phyloP scores from a whole-genome alignment of 2,797 vertebrate species.

The Psittacula echo region DNA sequence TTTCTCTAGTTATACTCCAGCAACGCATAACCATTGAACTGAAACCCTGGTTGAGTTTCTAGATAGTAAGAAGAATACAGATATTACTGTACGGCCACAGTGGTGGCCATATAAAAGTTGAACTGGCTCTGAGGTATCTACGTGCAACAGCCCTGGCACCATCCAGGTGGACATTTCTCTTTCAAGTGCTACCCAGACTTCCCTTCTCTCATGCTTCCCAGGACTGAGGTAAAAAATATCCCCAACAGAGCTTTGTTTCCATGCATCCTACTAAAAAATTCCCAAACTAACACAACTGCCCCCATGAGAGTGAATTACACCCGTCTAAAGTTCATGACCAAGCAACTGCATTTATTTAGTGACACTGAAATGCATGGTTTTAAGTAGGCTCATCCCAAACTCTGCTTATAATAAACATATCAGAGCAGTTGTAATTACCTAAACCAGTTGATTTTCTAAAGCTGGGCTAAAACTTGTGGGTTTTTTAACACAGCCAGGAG shows the following conservation, averaged over 20 bases:
- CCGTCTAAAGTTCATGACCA: neutral
- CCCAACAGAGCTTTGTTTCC: neutral
- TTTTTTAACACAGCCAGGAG: neutral
- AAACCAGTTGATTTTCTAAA: neutral
- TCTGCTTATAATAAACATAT: neutral
- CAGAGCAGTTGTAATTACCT: neutral
- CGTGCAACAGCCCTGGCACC: neutral
- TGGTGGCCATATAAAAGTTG: neutral
- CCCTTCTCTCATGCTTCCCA: neutral
- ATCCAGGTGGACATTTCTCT: neutral
- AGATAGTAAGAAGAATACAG: neutral
- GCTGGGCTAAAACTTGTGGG: neutral
- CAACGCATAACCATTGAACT: neutral
- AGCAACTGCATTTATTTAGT: neutral
- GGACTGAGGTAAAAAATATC: neutral
- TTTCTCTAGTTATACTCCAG: neutral
- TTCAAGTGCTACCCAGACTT: neutral
- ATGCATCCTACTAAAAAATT: neutral
- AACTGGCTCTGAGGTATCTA: neutral
- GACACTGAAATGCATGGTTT: neutral
- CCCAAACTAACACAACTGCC: neutral
- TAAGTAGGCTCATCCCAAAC: neutral
- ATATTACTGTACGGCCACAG: neutral
- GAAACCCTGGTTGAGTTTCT: neutral
- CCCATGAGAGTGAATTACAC: neutral